Evolutionary conservation across 2,888 invertebrate genomes (phyloP).

Genomic region (Agrilus mali): DNA sequence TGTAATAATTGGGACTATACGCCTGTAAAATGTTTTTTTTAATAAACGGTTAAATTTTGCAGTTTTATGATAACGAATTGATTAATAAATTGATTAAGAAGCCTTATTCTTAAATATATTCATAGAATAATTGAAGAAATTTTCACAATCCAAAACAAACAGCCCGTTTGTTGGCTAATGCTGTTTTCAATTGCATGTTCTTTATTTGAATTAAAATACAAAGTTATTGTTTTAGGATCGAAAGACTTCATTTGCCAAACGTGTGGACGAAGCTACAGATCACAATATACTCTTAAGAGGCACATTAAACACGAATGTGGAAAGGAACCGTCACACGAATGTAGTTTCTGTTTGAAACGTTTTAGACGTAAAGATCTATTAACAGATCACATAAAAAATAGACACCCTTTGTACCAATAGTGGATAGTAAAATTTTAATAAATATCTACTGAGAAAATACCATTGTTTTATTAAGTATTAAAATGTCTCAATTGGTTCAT

Average conservation of each 20-base stretch:
- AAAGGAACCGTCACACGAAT: slow-evolving; percentile 35
- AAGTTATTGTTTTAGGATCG: neutral
- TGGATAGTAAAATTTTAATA: too few relatives aligned
- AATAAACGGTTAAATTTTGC: neutral
- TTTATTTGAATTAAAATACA: neutral
- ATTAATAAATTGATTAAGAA: neutral
- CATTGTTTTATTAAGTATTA: too few relatives aligned
- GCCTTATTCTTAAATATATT: neutral
- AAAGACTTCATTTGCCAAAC: neutral
- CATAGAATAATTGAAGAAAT: neutral
- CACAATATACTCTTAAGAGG: slow-evolving; percentile 5
- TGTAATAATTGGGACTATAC: too few relatives aligned
- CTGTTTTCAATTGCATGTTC: too few relatives aligned
- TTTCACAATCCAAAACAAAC: too few relatives aligned
- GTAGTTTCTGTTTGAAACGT: slow-evolving; percentile 19
- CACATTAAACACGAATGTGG: slow-evolving; percentile 29
- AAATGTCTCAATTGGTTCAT: too few relatives aligned
- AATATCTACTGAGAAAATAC: too few relatives aligned
- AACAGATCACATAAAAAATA: slow-evolving; percentile 32
- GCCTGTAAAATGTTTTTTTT: too few relatives aligned
- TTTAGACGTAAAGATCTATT: slow-evolving; percentile 4
- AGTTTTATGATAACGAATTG: neutral
- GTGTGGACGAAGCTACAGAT: slow-evolving; percentile 7
- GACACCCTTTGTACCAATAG: slow-evolving; percentile 9
- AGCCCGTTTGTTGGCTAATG: too few relatives aligned